Evolutionary conservation across 2,888 invertebrate species (phyloP).

Genomic region (Blera fallax): DNA sequence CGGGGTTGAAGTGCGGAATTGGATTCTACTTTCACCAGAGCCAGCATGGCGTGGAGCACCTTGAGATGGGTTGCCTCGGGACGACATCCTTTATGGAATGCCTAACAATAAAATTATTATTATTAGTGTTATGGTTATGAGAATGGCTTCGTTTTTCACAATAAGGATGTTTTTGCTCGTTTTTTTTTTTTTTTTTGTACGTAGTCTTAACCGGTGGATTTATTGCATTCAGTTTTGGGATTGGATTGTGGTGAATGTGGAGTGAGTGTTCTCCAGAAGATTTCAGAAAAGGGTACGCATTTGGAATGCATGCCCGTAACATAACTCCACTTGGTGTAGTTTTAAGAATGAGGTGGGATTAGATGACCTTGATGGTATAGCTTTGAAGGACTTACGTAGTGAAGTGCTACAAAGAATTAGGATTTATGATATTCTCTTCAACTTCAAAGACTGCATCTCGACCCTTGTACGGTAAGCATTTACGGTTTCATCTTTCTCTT

Average conservation of each 20-base stretch:
- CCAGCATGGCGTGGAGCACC: background rate
- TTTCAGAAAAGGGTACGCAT: slow-evolving; percentile 37
- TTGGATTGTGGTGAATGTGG: slow-evolving; percentile 40
- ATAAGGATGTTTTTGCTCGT: slow-evolving; percentile 54
- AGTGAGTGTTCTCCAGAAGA: slow-evolving; percentile 3
- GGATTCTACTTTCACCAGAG: slow-evolving; percentile 43
- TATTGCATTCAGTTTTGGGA: slow-evolving; percentile 55
- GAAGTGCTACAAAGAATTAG: background rate
- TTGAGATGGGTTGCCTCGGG: slow-evolving; percentile 41
- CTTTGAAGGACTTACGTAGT: background rate
- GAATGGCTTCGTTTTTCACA: slow-evolving; percentile 67
- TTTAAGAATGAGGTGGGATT: slow-evolving; percentile 11
- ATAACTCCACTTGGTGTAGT: slow-evolving; percentile 49
- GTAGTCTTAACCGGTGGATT: slow-evolving; percentile 61
- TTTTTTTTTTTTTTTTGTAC: slow-evolving; percentile 17
- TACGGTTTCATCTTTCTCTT: no score
- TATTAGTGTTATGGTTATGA: slow-evolving; percentile 70
- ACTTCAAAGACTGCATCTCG: no score
- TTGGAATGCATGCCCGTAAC: slow-evolving; percentile 33
- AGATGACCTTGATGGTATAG: slow-evolving; percentile 16
- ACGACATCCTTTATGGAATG: slow-evolving; percentile 60
- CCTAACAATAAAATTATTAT: slow-evolving; percentile 67
- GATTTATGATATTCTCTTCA: background rate
- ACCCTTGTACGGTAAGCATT: no score
- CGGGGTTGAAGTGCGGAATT: slow-evolving; percentile 26